Evolutionary conservation across 1,140 invertebrate species (phyloP).

Genomic region (Elysia chlorotica): DNA sequence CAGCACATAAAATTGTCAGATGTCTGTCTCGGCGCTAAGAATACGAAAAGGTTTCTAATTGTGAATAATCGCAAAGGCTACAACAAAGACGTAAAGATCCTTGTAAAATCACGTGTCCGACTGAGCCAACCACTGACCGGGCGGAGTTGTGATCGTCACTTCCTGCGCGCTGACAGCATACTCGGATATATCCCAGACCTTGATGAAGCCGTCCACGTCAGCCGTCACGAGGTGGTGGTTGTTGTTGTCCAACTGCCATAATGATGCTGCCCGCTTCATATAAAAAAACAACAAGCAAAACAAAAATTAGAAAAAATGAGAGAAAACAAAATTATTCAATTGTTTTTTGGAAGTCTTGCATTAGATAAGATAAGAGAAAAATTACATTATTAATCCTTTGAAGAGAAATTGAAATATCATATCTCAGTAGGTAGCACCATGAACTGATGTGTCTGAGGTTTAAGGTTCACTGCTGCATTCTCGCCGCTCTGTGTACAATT

Average conservation of each 20-base stretch:
- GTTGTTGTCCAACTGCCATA: conserved; percentile 54
- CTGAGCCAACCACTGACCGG: conserved; percentile 40
- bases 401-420: too few relatives aligned
- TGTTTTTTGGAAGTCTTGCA: not conserved
- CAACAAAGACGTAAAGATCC: too few relatives aligned
- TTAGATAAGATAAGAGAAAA: too few relatives aligned
- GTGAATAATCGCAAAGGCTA: too few relatives aligned
- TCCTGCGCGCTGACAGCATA: conserved; percentile 42
- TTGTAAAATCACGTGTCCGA: not conserved
- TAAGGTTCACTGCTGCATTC: too few relatives aligned
- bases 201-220: conserved; percentile 58
- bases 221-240: conserved; percentile 58
- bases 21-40: too few relatives aligned
- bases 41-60: too few relatives aligned
- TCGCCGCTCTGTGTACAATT: too few relatives aligned
- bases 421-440: too few relatives aligned
- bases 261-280: conserved; percentile 57
- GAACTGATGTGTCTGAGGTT: too few relatives aligned
- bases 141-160: conserved; percentile 35
- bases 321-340: not conserved
- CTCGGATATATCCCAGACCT: conserved; percentile 59
- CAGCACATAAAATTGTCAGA: too few relatives aligned
- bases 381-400: too few relatives aligned
- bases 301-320: not conserved
- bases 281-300: not conserved